Conservation (phyloP, 2,113 vertebrate genomes). For the Rhinopomastus cyanomelas region DNA sequence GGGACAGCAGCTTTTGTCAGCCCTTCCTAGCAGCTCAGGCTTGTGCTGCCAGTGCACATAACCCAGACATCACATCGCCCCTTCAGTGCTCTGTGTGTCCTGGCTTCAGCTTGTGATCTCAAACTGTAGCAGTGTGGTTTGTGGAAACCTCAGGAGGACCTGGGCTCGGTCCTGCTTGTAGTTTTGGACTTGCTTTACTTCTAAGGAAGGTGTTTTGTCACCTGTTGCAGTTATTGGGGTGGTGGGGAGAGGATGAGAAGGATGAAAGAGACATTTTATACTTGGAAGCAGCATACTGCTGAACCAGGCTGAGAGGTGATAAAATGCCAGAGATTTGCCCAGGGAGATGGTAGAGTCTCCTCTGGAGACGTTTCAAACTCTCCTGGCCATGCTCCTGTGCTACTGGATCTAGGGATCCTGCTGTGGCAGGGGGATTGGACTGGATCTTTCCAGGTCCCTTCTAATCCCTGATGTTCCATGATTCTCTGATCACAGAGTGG, state of each 20-base stretch:
- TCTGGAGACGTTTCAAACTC: no score
- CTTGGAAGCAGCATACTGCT: background rate
- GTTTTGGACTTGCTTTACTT: background rate
- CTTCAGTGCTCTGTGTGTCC: background rate
- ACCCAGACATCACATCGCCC: background rate
- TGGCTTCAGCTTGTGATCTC: no score
- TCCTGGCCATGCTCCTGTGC: no score
- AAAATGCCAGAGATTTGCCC: constrained; percentile 35
- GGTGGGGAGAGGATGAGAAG: background rate
- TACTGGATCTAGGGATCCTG: no score
- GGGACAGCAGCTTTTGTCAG: constrained; percentile 20
- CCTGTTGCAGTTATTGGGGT: background rate
- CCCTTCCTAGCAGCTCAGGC: background rate
- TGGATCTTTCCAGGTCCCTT: no score
- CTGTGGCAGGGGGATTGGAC: no score
- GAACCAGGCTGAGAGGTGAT: background rate
- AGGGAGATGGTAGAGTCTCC: no score
- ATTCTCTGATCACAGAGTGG: no score
- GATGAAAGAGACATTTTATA: background rate
- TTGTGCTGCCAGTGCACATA: background rate
- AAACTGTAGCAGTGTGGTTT: no score
- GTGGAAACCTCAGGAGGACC: background rate
- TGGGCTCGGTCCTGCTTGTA: background rate
- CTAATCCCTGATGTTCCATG: no score
- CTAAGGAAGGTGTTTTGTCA: background rate